Evolutionary conservation across 2,888 invertebrate species (phyloP).

Genomic region (Volucella inanis): DNA sequence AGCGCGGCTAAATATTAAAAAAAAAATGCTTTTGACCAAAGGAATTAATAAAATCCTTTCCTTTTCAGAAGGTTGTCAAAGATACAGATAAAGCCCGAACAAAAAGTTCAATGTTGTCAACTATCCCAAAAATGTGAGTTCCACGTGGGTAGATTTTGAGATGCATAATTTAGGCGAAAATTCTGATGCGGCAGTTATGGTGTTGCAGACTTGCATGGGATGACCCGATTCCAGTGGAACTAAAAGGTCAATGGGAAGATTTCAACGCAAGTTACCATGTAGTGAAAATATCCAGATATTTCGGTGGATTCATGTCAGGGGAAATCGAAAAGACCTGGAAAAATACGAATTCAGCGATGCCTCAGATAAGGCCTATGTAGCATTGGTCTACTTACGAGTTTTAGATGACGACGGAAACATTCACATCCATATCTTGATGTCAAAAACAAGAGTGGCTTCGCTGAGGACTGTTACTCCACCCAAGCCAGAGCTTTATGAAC

Average conservation of each 20-base stretch:
- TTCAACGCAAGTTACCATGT: slow-evolving; percentile 21
- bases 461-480: slow-evolving; percentile 64
- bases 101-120: slow-evolving; percentile 8
- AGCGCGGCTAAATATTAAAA: too few species aligned
- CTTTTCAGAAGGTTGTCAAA: slow-evolving; percentile 5
- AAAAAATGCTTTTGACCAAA: slow-evolving; percentile 6
- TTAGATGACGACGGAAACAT: not conserved
- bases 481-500: slow-evolving; percentile 62
- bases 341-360: not conserved
- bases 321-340: not conserved
- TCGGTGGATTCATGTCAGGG: slow-evolving; percentile 1
- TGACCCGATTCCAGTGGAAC: slow-evolving; percentile 13
- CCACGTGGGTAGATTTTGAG: slow-evolving; percentile 23
- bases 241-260: not conserved
- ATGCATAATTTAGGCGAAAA: slow-evolving; percentile 8
- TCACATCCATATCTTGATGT: slow-evolving; percentile 23
- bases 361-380: slow-evolving; percentile 14
- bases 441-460: too few species aligned
- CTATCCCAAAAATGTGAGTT: slow-evolving; percentile 22
- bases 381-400: slow-evolving; percentile 10
- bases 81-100: not conserved
- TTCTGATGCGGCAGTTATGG: slow-evolving; percentile 30
- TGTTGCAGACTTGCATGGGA: slow-evolving; percentile 12
- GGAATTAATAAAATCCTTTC: not conserved
- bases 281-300: slow-evolving; percentile 12